Percentiles rank a stretch among this genome's conserved stretches.
Conservation (phyloP, 2,113 vertebrate genomes). For the Oryzias javanicus region DNA sequence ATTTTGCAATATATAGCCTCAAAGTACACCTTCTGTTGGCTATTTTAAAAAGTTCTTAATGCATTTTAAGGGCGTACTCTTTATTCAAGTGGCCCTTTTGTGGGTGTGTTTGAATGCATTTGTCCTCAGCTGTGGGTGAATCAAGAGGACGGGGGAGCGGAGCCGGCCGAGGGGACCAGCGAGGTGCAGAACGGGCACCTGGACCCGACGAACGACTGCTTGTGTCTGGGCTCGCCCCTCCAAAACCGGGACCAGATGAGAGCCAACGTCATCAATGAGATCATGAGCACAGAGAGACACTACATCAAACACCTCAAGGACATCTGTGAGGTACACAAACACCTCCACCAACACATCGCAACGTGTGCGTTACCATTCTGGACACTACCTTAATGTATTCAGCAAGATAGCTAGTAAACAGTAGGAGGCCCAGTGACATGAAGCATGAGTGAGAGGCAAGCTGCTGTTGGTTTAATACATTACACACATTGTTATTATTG, state of each 20-base stretch:
- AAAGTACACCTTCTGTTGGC: too few species aligned
- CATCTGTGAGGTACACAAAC: constrained; percentile 90
- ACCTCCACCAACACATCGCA: constrained; percentile 6
- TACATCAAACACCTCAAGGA: constrained; percentile 99
- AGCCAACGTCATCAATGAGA: constrained; percentile 99
- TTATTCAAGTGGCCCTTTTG: constrained; percentile 30
- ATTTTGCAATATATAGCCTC: too few species aligned
- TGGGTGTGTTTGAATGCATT: constrained; percentile 34
- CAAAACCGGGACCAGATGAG: constrained; percentile 99
- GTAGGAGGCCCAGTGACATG: constrained; percentile 15
- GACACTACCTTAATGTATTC: background rate
- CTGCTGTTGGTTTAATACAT: background rate
- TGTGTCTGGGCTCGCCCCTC: constrained; percentile 90
- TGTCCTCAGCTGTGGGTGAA: constrained; percentile 95
- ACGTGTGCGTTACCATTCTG: background rate
- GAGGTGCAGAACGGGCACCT: constrained; percentile 96
- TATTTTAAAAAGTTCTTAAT: background rate
- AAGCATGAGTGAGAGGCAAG: background rate
- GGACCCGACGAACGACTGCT: constrained; percentile 93
- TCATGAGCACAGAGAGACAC: constrained; percentile 99
- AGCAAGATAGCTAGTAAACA: constrained; percentile 1
- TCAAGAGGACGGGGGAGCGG: constrained; percentile 90
- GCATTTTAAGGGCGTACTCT: constrained; percentile 3
- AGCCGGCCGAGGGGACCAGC: constrained; percentile 86
- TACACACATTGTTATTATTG: too few species aligned